A percentile compares a stretch with the other conserved stretches of the same genome.
Evolutionary conservation across 2,888 invertebrate genomes (phyloP).

Genomic region (Odontomyia ornata): DNA sequence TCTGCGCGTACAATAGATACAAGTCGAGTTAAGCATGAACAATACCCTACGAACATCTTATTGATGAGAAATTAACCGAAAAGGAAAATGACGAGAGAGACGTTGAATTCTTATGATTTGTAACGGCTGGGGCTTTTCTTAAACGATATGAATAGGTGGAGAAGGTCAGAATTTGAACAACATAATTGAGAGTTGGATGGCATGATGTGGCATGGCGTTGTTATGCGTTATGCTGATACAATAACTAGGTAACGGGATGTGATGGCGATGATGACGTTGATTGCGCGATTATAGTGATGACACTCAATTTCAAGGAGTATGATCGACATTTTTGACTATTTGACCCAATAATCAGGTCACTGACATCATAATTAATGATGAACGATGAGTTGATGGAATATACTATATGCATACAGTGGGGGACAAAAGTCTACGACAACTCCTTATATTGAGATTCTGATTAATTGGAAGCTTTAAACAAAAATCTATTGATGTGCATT

Average conservation of each 20-base stretch:
- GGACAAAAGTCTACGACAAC: too few relatives aligned
- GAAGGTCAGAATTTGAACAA: slow-evolving; percentile 47
- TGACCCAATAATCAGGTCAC: slow-evolving; percentile 20
- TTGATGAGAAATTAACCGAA: slow-evolving; percentile 36
- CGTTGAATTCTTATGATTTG: slow-evolving; percentile 8
- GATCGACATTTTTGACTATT: slow-evolving; percentile 30
- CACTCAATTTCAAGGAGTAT: slow-evolving; percentile 2
- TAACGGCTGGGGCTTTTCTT: slow-evolving; percentile 3
- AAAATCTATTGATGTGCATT: too few relatives aligned
- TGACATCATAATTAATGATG: neutral
- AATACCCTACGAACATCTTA: neutral
- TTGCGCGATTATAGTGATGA: slow-evolving; percentile 4
- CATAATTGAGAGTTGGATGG: slow-evolving; percentile 46
- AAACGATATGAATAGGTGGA: slow-evolving; percentile 30
- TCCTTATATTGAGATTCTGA: too few relatives aligned
- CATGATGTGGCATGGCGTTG: neutral
- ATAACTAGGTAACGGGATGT: slow-evolving; percentile 13
- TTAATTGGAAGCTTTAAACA: too few relatives aligned
- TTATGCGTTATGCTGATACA: slow-evolving; percentile 10
- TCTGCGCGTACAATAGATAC: neutral
- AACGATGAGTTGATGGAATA: neutral
- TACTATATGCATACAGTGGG: too few relatives aligned
- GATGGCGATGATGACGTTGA: slow-evolving; percentile 19
- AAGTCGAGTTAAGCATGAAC: slow-evolving; percentile 20
- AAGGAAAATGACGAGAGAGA: slow-evolving; percentile 27